Conservation (phyloP, 2,797 vertebrate species). For the Xerus rutilus region DNA sequence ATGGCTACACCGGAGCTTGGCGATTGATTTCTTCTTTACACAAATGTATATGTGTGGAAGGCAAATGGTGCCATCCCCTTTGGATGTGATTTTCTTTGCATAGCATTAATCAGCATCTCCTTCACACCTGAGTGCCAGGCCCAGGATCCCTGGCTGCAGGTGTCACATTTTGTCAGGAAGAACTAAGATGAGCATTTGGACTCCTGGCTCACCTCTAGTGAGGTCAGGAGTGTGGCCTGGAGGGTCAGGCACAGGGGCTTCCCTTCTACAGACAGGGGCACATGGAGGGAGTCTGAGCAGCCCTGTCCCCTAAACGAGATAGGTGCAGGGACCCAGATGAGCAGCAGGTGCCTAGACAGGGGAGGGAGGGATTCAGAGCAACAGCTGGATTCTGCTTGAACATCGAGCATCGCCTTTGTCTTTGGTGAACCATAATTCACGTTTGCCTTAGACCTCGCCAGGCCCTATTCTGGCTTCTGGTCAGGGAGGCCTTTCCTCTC, state of each 20-base stretch:
- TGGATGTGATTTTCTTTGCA: background rate
- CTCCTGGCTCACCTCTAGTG: background rate
- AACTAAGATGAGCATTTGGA: background rate
- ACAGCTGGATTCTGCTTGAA: background rate
- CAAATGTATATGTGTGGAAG: rapidly evolving
- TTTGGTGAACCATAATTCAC: rapidly evolving
- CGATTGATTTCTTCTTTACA: rapidly evolving
- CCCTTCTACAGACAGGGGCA: rapidly evolving
- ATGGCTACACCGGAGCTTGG: rapidly evolving
- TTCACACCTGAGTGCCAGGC: rapidly evolving
- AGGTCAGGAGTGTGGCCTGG: rapidly evolving
- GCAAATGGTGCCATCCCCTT: too few species aligned
- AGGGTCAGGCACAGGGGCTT: background rate
- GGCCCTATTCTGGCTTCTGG: background rate
- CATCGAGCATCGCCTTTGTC: rapidly evolving
- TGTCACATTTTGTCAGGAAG: rapidly evolving
- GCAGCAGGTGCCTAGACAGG: rapidly evolving
- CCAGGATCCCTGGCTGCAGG: rapidly evolving
- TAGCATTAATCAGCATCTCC: rapidly evolving
- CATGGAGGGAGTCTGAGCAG: too few species aligned
- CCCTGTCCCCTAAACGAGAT: background rate
- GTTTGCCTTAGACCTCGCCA: rapidly evolving
- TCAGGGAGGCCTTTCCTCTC: too few species aligned
- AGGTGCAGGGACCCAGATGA: background rate
- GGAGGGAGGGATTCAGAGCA: too few species aligned